phyloP scores from a whole-genome alignment of 2,888 invertebrate species.

The Parnassius mnemosyne region DNA sequence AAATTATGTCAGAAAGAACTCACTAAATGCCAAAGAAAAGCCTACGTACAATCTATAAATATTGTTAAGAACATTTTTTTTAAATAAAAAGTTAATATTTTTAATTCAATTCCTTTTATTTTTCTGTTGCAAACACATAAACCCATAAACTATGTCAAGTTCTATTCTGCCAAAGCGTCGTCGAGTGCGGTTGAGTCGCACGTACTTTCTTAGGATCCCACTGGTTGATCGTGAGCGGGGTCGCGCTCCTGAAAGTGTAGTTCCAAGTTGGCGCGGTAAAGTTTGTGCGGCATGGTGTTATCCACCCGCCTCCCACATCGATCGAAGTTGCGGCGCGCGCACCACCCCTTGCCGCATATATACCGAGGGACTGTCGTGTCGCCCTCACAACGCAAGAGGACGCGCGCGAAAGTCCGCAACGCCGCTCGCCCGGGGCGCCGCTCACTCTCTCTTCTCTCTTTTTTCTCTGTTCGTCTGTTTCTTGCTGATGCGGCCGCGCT shows the following conservation, averaged over 20 bases:
- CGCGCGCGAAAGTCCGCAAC: slow-evolving; percentile 74
- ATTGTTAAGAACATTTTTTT: too few relatives aligned
- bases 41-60: too few relatives aligned
- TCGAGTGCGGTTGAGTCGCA: slow-evolving; percentile 10
- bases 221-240: slow-evolving; percentile 61
- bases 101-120: neutral
- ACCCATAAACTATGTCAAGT: neutral
- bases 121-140: neutral
- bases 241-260: slow-evolving; percentile 52
- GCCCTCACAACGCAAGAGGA: slow-evolving; percentile 80
- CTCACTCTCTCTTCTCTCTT: slow-evolving; percentile 78
- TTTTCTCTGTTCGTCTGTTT: slow-evolving; percentile 78
- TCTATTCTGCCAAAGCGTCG: slow-evolving; percentile 3
- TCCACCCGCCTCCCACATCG: slow-evolving; percentile 56
- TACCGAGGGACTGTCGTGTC: slow-evolving; percentile 62
- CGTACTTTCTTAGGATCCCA: slow-evolving; percentile 44
- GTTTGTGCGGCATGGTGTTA: slow-evolving; percentile 56
- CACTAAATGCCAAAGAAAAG: too few relatives aligned
- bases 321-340: slow-evolving; percentile 73
- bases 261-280: slow-evolving; percentile 63
- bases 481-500: slow-evolving; percentile 77
- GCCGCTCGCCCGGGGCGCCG: slow-evolving; percentile 67
- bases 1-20: too few relatives aligned
- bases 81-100: neutral
- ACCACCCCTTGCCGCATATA: slow-evolving; percentile 68